Percentiles rank a stretch among this genome's conserved stretches.
Conservation (phyloP, 2,113 vertebrate species). For the Channa maculata region DNA sequence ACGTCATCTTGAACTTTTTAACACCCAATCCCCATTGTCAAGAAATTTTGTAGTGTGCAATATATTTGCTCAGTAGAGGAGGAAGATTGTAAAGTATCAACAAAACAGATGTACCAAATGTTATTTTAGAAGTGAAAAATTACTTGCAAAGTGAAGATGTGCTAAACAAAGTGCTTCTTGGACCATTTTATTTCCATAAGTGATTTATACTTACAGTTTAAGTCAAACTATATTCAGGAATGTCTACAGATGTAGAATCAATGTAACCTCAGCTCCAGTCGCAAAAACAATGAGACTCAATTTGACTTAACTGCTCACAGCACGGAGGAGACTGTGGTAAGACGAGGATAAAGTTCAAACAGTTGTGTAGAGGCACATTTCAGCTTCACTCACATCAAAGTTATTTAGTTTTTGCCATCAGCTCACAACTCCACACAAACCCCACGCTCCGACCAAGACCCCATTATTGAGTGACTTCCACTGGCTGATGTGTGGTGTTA, state of each 20-base stretch:
- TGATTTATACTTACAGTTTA: slow-evolving; percentile 15
- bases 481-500: slow-evolving; percentile 26
- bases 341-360: slow-evolving; percentile 24
- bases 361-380: slow-evolving; percentile 22
- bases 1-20: slow-evolving; percentile 32
- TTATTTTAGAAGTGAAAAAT: slow-evolving; percentile 7
- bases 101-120: slow-evolving; percentile 4
- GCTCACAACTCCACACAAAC: slow-evolving; percentile 5
- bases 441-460: slow-evolving; percentile 15
- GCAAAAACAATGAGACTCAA: slow-evolving; percentile 9
- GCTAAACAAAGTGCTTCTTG: neutral
- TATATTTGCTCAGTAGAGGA: slow-evolving; percentile 2
- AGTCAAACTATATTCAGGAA: slow-evolving; percentile 61
- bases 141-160: neutral
- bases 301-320: slow-evolving; percentile 33
- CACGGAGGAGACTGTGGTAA: slow-evolving; percentile 28
- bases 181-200: slow-evolving; percentile 32
- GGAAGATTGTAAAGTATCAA: slow-evolving; percentile 3
- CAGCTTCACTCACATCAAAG: slow-evolving; percentile 34
- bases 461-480: slow-evolving; percentile 24
- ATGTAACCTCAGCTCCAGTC: slow-evolving; percentile 12
- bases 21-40: slow-evolving; percentile 41
- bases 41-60: slow-evolving; percentile 8
- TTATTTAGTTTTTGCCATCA: slow-evolving; percentile 24
- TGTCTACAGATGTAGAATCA: slow-evolving; percentile 58